Percentiles rank a stretch among this genome's conserved stretches.
phyloP scores from a whole-genome alignment of 2,888 invertebrate species.

The Rhagophthalmus giganteus region DNA sequence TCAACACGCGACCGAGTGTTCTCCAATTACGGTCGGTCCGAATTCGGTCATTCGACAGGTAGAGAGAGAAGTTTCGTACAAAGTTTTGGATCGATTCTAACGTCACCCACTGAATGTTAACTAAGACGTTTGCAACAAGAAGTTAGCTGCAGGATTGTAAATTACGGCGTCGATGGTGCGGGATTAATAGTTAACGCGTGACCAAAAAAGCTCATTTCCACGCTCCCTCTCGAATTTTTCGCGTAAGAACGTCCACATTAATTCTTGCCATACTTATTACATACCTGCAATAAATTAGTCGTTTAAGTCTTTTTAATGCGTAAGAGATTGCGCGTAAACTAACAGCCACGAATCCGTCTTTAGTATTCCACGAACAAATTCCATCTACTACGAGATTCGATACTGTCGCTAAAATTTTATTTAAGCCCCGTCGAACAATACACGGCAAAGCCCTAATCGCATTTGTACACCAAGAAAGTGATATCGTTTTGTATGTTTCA shows the following conservation, averaged over 20 bases:
- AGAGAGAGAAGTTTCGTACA: slow-evolving; percentile 6
- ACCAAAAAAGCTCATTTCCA: too few species aligned
- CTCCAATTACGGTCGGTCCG: slow-evolving; percentile 11
- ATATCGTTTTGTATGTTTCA: slow-evolving; percentile 32
- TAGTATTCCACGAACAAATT: not conserved
- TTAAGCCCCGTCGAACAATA: slow-evolving; percentile 8
- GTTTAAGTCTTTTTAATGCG: too few species aligned
- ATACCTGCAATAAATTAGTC: too few species aligned
- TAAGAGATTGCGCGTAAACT: too few species aligned
- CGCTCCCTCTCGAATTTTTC: too few species aligned
- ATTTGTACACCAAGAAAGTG: slow-evolving; percentile 20
- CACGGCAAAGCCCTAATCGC: slow-evolving; percentile 14
- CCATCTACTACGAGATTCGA: not conserved
- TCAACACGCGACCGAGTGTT: slow-evolving; percentile 27
- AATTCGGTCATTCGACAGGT: slow-evolving; percentile 14
- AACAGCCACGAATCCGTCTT: too few species aligned
- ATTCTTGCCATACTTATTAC: too few species aligned
- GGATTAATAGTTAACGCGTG: too few species aligned
- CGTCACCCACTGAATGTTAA: slow-evolving; percentile 3
- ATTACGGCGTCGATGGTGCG: not conserved
- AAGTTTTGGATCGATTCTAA: slow-evolving; percentile 2
- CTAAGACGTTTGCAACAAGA: slow-evolving; percentile 3
- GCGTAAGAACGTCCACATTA: too few species aligned
- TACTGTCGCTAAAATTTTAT: slow-evolving; percentile 6
- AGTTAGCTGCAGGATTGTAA: not conserved